A percentile compares a stretch with the other conserved stretches of the same genome.
Conservation (phyloP, 2,888 invertebrate species). For the Drosophila anomelani region DNA sequence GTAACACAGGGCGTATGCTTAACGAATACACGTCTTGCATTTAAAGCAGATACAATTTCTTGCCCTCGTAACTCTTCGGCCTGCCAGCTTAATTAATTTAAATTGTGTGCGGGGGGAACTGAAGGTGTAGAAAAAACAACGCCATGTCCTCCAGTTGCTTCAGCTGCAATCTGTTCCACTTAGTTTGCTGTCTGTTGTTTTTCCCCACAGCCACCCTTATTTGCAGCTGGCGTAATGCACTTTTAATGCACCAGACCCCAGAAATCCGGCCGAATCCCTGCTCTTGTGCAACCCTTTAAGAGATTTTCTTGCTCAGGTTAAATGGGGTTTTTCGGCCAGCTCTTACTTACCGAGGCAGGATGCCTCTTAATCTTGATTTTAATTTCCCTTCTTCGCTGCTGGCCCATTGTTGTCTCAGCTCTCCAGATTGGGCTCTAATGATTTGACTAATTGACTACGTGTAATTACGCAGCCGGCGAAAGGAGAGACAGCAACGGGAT, state of each 20-base stretch:
- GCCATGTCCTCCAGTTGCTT: slow-evolving; percentile 31
- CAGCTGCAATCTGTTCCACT: slow-evolving; percentile 51
- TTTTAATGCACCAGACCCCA: slow-evolving; percentile 50
- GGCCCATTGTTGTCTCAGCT: slow-evolving; percentile 23
- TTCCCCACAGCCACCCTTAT: slow-evolving; percentile 20
- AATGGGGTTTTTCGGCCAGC: slow-evolving; percentile 38
- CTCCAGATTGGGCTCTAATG: slow-evolving; percentile 43
- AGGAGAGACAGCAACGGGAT: not conserved
- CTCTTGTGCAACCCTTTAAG: slow-evolving; percentile 4
- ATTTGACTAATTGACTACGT: slow-evolving; percentile 63
- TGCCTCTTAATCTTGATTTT: slow-evolving; percentile 30
- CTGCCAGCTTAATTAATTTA: slow-evolving; percentile 71
- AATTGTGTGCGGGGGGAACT: slow-evolving; percentile 18
- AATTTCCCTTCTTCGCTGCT: slow-evolving; percentile 5
- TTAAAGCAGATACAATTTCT: slow-evolving; percentile 43
- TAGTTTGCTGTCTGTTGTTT: slow-evolving; percentile 37
- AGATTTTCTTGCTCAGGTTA: slow-evolving; percentile 49
- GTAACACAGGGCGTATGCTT: slow-evolving; percentile 62
- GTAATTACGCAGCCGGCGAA: slow-evolving; percentile 51
- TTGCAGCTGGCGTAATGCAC: slow-evolving; percentile 46
- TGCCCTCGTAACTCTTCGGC: slow-evolving; percentile 14
- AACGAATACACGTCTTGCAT: slow-evolving; percentile 52
- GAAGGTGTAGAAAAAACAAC: not conserved
- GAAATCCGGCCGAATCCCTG: slow-evolving; percentile 1
- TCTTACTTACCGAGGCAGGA: slow-evolving; percentile 18